A percentile compares a stretch with the other conserved stretches of the same genome.
phyloP scores from a whole-genome alignment of 2,113 vertebrate species.

The Dromas ardeola region DNA sequence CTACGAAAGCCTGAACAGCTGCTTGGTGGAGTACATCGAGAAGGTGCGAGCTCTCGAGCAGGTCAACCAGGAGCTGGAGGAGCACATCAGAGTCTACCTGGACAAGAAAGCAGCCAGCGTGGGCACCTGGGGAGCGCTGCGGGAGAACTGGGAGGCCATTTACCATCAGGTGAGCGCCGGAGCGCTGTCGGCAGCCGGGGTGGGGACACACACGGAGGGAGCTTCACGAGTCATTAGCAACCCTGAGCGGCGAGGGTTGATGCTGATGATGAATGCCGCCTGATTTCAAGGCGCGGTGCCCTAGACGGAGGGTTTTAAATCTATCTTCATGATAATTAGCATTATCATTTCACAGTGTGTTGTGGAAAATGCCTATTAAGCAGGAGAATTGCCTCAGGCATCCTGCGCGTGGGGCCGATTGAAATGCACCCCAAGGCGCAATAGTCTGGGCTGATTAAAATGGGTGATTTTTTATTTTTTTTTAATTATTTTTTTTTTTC shows the following conservation, averaged over 20 bases:
- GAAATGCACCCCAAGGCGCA: neutral
- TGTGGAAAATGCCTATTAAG: neutral
- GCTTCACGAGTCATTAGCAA: neutral
- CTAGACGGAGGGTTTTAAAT: neutral
- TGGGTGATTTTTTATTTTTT: neutral
- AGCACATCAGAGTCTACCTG: constrained; percentile 84
- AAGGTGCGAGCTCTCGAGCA: constrained; percentile 89
- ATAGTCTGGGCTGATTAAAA: neutral
- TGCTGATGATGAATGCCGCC: neutral
- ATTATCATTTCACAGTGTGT: neutral
- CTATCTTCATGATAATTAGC: neutral
- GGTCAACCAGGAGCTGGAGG: constrained; percentile 90
- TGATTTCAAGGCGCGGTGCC: neutral
- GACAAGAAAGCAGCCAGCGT: constrained; percentile 84
- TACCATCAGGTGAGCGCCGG: constrained; percentile 84
- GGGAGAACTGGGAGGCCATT: constrained; percentile 84
- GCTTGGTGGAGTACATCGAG: constrained; percentile 90
- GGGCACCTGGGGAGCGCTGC: constrained; percentile 78
- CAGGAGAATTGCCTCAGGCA: neutral
- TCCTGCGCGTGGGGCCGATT: neutral
- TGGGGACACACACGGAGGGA: neutral
- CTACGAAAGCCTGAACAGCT: constrained; percentile 79
- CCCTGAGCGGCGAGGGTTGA: neutral
- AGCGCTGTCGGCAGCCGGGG: neutral
- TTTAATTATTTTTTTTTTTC: neutral